Evolutionary conservation across 2,113 vertebrate genomes (phyloP).

Genomic region (Brevimyrus niger): DNA sequence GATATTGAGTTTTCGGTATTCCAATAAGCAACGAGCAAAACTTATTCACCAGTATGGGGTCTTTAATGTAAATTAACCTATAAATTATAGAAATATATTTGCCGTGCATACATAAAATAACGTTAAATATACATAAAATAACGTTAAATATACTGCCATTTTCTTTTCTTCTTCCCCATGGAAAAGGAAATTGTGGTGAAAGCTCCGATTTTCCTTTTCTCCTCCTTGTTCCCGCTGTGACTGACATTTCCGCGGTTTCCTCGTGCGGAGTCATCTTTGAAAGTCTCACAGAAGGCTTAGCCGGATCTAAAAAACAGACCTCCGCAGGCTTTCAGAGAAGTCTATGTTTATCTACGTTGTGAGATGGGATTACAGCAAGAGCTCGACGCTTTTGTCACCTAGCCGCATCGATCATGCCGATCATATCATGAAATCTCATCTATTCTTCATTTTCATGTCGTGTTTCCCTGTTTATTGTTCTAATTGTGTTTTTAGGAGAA

Average conservation of each 20-base stretch:
- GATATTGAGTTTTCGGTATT: background rate
- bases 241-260: background rate
- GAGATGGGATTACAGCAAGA: background rate
- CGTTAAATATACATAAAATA: background rate
- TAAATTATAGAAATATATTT: background rate
- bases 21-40: background rate
- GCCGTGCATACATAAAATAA: background rate
- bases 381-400: background rate
- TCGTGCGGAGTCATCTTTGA: background rate
- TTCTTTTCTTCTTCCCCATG: background rate
- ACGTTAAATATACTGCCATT: background rate
- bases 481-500: background rate
- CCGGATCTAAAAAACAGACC: background rate
- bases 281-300: background rate
- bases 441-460: background rate
- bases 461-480: background rate
- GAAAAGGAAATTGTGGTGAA: background rate
- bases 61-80: background rate
- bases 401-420: background rate
- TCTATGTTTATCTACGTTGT: background rate
- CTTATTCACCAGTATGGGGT: background rate
- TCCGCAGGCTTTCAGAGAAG: background rate
- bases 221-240: background rate
- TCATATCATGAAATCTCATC: background rate
- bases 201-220: background rate